These are phyloP conservation scores for Bradypodion ventrale DNA, from an alignment of 2,797 vertebrate genomes.

Conservation along the genomic window DNA sequence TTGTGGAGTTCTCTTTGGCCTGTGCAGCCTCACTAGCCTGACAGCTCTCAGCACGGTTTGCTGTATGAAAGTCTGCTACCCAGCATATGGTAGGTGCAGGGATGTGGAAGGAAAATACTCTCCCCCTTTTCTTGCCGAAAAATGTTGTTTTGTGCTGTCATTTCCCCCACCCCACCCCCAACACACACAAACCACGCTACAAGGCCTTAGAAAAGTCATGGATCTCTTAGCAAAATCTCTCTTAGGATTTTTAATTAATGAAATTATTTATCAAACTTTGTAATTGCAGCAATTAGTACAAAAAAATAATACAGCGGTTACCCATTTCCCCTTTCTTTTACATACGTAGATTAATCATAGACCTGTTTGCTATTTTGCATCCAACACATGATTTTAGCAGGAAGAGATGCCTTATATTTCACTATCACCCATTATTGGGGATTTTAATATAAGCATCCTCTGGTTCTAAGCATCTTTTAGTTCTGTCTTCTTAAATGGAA, in stretches of 20 bases:
- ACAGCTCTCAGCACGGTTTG: conserved; percentile 76
- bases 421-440: background rate
- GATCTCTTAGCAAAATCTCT: conserved; percentile 31
- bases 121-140: background rate
- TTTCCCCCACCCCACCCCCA: too few species aligned
- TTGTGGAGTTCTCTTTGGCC: conserved; percentile 76
- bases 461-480: too few species aligned
- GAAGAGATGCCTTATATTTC: background rate
- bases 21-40: conserved; percentile 69
- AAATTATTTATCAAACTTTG: conserved; percentile 15
- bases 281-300: conserved; percentile 32
- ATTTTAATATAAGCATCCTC: background rate
- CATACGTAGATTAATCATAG: background rate
- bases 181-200: too few species aligned
- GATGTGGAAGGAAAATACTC: accelerated
- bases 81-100: conserved; percentile 79
- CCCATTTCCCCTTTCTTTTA: conserved; percentile 21
- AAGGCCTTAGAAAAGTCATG: background rate
- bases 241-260: conserved; percentile 5
- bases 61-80: conserved; percentile 89
- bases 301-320: background rate
- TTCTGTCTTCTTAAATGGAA: too few species aligned
- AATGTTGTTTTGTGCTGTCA: background rate
- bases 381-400: background rate
- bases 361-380: conserved; percentile 8